Evolutionary conservation across 2,797 vertebrate genomes (phyloP), one percentile per base, ranked within the genome.

Genomic region (Luscinia megarhynchos): DNA sequence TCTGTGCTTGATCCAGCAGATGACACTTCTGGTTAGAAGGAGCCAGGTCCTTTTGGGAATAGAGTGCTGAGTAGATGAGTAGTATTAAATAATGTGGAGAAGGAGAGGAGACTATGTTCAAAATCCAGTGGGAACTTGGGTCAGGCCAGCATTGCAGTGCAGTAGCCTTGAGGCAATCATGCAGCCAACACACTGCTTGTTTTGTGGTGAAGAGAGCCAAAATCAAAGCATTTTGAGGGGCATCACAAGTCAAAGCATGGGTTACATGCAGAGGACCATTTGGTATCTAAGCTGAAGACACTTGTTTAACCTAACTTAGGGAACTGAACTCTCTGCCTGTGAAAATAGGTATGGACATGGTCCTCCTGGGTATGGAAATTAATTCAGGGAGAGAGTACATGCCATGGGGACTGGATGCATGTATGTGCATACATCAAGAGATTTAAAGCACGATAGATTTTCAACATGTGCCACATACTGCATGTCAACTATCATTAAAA

Each of bases 401-500:
- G 70, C 55, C 58, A 34, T 66, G 74, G 70, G 51, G 51, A 79
- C 34, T 63, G 57, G 43, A 36, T 32, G 41, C 63, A 88, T 63
- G 53, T 64, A 61, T 77, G 84, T 91, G 73, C 38, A 66, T 75
- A 72, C 43, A 78, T 41, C 1, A 22, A 51, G 62, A 29, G 50
- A 86, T 72, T 86, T 90, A 91, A 78, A 69, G 79, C 82, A 69
- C 0, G 55, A 86, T 72, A 86, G 76, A 46, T 91, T 93, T 95
- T 91, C 82, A 81, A n/a, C 77, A 66, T 40, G 57, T 77, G 84
- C 86, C 76, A 63, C n/a, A 43, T 63, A 46, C 58, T 67, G 34
- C 53, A 66, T 78, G 82, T 89, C 4, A 2, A 78, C 13, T 63
- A 38, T 53, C 79, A 53, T 90, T 90, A 90, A 92, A 94, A 86